phyloP scores from a whole-genome alignment of 2,797 vertebrate species.

The Petrocephalus sullivani region DNA sequence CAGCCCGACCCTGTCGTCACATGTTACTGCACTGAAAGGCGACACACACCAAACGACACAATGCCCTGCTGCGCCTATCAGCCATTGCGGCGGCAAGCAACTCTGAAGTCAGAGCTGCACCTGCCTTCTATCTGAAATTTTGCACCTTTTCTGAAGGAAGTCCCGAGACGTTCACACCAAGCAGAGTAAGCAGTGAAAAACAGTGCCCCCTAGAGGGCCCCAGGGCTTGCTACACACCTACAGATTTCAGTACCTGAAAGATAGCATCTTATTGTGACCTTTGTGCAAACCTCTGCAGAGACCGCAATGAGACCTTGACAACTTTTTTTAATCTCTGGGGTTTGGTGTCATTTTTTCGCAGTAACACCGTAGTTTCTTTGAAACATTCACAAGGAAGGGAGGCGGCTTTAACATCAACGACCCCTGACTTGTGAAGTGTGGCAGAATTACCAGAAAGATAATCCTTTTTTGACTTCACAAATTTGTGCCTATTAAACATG shows the following conservation, averaged over 20 bases:
- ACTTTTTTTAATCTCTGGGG: neutral
- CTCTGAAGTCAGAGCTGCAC: neutral
- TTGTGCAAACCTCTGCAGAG: neutral
- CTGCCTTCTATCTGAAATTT: neutral
- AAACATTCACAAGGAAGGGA: neutral
- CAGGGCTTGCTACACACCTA: conserved; percentile 16
- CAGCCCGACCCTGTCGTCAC: too few species aligned
- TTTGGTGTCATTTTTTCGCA: neutral
- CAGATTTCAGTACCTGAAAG: neutral
- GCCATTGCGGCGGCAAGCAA: neutral
- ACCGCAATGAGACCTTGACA: neutral
- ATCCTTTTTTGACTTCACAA: neutral
- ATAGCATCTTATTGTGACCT: conserved; percentile 8
- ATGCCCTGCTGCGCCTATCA: neutral
- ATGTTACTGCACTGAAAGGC: neutral
- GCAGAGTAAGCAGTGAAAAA: neutral
- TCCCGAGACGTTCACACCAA: neutral
- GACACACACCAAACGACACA: neutral
- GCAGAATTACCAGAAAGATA: neutral
- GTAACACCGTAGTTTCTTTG: neutral
- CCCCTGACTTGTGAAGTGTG: neutral
- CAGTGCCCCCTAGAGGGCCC: conserved; percentile 32
- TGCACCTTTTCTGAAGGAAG: neutral
- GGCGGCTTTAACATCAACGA: neutral
- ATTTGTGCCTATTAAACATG: neutral